Evolutionary conservation across 2,888 invertebrate species (phyloP), one percentile per base, ranked within the genome.

Genomic region (Thymelicus sylvestris): DNA sequence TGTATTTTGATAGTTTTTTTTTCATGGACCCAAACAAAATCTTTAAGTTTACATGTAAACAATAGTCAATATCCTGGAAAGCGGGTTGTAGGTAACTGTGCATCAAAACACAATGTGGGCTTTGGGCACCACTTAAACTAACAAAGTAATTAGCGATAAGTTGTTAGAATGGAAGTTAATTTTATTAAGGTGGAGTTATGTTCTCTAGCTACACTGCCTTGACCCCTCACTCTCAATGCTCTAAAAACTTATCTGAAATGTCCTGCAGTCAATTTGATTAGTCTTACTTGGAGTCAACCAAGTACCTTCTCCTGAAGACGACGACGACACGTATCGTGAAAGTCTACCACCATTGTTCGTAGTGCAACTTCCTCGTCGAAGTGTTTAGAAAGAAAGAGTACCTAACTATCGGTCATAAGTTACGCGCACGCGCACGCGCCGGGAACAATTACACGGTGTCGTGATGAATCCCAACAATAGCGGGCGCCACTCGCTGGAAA

Each of bases 401-500:
- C 73, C 8, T 19, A 52, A 13, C 31, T 74, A 74, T 5, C 31
- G 31, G 31, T 76, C 81, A 19, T 57, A 47, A 50, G 52, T 71
- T 66, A 71, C 68, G 66, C 41, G 55, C 41, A 55, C 41, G 47
- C 48, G 48, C 48, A 44, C 41, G 48, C 48, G 47, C 38, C 38
- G 48, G 38, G 44, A 63, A 57, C 62, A 68, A 68, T 68, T 68
- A 68, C 61, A 31, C 44, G 41, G 67, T 44, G 61, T 59, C 61
- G 55, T 67, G 60, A 44, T 65, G 67, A 61, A 59, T 61, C 55
- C 38, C 63, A 59, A 75, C 76, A 75, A 72, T 74, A 62, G 65
- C 47, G 38, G 44, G 65, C 66, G 66, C 64, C 61, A 68, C 72
- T 71, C 65, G 72, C 73, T 72, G 74, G 77, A 76, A 76, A 76